A percentile compares a stretch with the other conserved stretches of the same genome.
phyloP scores from a whole-genome alignment of 2,888 invertebrate genomes.

The Apoda limacodes region DNA sequence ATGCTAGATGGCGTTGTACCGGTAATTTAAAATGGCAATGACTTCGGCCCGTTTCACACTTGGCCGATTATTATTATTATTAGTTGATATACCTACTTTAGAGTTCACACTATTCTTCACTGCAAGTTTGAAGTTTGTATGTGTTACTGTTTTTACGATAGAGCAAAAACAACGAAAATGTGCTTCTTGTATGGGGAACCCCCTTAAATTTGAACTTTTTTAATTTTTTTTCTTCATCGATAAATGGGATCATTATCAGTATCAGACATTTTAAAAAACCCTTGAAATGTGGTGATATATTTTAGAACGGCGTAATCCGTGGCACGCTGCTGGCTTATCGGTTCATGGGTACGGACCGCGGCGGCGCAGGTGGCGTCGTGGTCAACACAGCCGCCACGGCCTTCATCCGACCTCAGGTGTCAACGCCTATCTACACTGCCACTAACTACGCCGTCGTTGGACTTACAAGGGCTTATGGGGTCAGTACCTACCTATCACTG shows the following conservation, averaged over 20 bases:
- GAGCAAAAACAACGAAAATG: no score
- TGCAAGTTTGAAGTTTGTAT: no score
- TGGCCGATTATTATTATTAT: no score
- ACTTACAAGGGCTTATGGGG: conserved; percentile 79
- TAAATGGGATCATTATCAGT: neutral
- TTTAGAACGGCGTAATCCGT: conserved; percentile 81
- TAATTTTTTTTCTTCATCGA: neutral
- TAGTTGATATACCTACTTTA: conserved; percentile 9
- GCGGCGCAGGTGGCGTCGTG: conserved; percentile 80
- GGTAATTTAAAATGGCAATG: no score
- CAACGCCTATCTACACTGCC: conserved; percentile 81
- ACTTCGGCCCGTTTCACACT: no score
- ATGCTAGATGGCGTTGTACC: no score
- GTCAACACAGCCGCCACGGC: conserved; percentile 82
- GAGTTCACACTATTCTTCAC: no score
- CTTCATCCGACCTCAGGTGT: conserved; percentile 75
- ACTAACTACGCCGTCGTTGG: conserved; percentile 83
- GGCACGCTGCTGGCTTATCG: conserved; percentile 80
- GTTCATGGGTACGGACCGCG: conserved; percentile 80
- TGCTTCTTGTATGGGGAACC: no score
- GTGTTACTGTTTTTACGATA: no score
- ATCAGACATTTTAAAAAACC: neutral
- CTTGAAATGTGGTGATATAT: conserved; percentile 18
- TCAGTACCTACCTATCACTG: no score
- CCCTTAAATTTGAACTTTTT: conserved; percentile 5